Percentiles rank a stretch among this genome's conserved stretches.
These are phyloP conservation scores for Calcarius lapponicus DNA, from an alignment of 2,797 vertebrate genomes.

Conservation along the genomic window DNA sequence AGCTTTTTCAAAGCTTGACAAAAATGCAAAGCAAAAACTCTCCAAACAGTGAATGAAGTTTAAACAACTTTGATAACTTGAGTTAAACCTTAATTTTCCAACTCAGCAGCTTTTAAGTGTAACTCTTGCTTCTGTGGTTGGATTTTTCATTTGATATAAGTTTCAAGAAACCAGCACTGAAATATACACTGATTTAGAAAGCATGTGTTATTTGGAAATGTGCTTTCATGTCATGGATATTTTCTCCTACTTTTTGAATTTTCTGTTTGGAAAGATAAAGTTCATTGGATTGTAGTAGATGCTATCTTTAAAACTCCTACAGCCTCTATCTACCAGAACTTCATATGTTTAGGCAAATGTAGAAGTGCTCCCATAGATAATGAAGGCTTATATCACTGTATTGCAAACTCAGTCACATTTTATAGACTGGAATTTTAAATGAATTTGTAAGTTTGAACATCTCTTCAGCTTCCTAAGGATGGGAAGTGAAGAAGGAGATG, in stretches of 20 bases:
- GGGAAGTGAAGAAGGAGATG: neutral
- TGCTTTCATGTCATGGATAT: neutral
- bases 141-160: neutral
- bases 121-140: neutral
- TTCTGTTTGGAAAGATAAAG: neutral
- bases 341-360: neutral
- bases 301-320: neutral
- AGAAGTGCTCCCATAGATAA: neutral
- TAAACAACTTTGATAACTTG: neutral
- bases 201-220: neutral
- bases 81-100: neutral
- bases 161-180: neutral
- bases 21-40: neutral
- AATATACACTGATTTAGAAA: neutral
- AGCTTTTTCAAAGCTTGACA: neutral
- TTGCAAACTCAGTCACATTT: neutral
- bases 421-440: neutral
- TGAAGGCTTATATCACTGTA: neutral
- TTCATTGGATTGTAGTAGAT: neutral
- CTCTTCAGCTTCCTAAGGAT: neutral
- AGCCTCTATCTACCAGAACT: neutral
- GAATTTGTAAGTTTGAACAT: neutral
- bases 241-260: neutral
- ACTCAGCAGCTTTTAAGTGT: neutral
- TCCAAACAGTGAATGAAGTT: neutral